Conservation (phyloP, 2,797 vertebrate genomes). For the Oryzias dopingdopingensis region DNA sequence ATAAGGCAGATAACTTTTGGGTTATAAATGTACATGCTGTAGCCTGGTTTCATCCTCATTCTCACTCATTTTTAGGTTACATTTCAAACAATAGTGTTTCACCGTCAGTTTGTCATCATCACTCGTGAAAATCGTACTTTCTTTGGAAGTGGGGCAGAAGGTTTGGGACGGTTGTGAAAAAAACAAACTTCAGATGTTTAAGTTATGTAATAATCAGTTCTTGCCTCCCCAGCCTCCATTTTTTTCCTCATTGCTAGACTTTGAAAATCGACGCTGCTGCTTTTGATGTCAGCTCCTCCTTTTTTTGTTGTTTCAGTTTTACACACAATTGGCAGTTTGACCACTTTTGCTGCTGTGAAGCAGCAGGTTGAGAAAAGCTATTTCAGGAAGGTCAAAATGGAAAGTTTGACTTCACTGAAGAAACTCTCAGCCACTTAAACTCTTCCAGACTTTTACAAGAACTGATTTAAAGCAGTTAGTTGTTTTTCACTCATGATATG, state of each 20-base stretch:
- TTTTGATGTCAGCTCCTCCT: constrained; percentile 12
- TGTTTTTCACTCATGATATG: not conserved
- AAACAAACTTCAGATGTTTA: constrained; percentile 68
- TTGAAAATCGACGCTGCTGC: constrained; percentile 25
- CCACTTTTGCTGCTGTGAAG: constrained; percentile 48
- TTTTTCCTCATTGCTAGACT: not conserved
- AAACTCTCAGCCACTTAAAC: constrained; percentile 4
- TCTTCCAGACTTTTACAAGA: not conserved
- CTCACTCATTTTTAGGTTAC: too few species aligned
- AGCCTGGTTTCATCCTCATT: too few species aligned
- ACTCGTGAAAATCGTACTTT: constrained; percentile 25
- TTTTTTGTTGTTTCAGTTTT: constrained; percentile 10
- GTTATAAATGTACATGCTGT: too few species aligned
- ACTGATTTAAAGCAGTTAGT: not conserved
- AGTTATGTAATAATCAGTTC: constrained; percentile 66
- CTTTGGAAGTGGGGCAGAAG: constrained; percentile 43
- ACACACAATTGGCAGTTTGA: constrained; percentile 40
- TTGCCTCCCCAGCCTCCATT: constrained; percentile 4
- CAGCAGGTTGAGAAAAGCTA: constrained; percentile 9
- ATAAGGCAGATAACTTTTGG: too few species aligned
- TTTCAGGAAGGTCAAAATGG: constrained; percentile 28
- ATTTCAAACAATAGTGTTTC: too few species aligned
- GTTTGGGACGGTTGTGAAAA: constrained; percentile 43
- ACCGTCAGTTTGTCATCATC: too few species aligned
- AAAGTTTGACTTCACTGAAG: constrained; percentile 17